These are phyloP conservation scores for Rhinichthys klamathensis DNA, from an alignment of 2,113 vertebrate genomes.

Conservation along the genomic window DNA sequence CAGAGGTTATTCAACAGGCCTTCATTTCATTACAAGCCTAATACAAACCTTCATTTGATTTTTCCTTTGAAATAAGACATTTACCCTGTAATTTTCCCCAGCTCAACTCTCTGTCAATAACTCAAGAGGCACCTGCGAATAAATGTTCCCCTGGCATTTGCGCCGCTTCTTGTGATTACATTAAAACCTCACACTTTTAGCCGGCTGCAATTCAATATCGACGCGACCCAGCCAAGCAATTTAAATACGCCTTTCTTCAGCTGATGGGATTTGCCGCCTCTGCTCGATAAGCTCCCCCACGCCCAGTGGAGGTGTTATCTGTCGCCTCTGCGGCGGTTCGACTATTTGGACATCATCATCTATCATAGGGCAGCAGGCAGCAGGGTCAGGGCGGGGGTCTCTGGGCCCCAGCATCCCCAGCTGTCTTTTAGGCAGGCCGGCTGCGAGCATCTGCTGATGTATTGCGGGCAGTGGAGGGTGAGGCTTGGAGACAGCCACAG, in stretches of 20 bases:
- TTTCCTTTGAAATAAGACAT: conserved; percentile 28
- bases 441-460: conserved; percentile 43
- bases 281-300: conserved; percentile 42
- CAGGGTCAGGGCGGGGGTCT: conserved; percentile 34
- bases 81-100: conserved; percentile 33
- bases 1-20: not conserved
- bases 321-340: conserved; percentile 32
- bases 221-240: conserved; percentile 16
- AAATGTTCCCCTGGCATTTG: conserved; percentile 42
- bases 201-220: conserved; percentile 40
- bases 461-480: conserved; percentile 37
- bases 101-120: conserved; percentile 44
- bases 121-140: conserved; percentile 22
- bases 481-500: conserved; percentile 39
- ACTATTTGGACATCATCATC: conserved; percentile 51
- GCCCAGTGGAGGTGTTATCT: conserved; percentile 39
- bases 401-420: not conserved
- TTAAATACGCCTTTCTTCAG: conserved; percentile 48
- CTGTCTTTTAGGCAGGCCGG: conserved; percentile 24
- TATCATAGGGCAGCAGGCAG: conserved; percentile 49
- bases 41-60: conserved; percentile 21
- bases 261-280: conserved; percentile 36
- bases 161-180: conserved; percentile 13
- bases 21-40: too few relatives aligned
- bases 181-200: conserved; percentile 36